phyloP scores from a whole-genome alignment of 2,113 vertebrate genomes.

The Acrocephalus arundinaceus region DNA sequence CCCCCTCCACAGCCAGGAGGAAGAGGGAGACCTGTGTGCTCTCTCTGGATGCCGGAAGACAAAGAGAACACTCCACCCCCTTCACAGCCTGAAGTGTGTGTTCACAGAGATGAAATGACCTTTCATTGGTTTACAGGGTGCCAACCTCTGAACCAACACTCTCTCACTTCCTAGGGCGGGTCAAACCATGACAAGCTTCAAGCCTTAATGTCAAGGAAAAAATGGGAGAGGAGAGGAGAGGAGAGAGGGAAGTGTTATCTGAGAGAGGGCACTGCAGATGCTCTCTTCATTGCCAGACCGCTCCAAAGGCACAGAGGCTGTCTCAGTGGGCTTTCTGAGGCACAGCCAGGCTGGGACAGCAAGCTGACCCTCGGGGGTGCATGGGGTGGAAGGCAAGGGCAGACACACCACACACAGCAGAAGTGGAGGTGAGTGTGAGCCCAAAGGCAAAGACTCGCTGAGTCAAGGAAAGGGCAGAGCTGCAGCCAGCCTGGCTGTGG shows the following conservation, averaged over 20 bases:
- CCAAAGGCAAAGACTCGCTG: background rate
- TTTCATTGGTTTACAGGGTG: too few species aligned
- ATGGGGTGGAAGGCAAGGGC: fast-evolving
- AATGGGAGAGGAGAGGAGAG: background rate
- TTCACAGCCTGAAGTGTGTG: too few species aligned
- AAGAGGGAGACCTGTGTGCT: too few species aligned
- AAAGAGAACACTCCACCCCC: too few species aligned
- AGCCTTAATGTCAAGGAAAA: background rate
- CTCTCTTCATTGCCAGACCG: background rate
- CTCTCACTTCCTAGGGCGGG: too few species aligned
- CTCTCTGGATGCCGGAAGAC: too few species aligned
- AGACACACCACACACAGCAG: background rate
- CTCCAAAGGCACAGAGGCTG: background rate
- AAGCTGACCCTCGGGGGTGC: fast-evolving
- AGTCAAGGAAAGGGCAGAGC: background rate
- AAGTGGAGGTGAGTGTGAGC: fast-evolving
- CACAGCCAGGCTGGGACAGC: background rate
- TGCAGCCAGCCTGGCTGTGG: background rate
- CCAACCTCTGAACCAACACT: too few species aligned
- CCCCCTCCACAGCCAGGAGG: too few species aligned
- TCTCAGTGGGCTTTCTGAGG: background rate
- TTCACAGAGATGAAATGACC: too few species aligned
- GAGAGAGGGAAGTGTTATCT: background rate
- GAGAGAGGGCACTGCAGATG: background rate
- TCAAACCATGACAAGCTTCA: too few species aligned